Base-by-base conservation (phyloP, 2,888 invertebrate species). In the Acronicta alni region DNA sequence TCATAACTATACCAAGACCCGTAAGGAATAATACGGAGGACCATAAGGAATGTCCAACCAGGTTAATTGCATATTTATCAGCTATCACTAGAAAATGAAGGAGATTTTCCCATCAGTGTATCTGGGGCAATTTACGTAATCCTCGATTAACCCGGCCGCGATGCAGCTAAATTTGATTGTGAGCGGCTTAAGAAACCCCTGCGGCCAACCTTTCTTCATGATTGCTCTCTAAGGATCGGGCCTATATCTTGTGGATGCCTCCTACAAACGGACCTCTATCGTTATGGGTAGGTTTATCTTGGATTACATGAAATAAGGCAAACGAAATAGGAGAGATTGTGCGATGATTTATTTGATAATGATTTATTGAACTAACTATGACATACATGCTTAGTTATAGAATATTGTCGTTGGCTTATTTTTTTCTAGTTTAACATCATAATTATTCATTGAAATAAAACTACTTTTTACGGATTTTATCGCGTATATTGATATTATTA, bases 151-250 rank as follows among this genome's bases (percentile, higher is more conserved):
- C 85, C 79, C 80, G 65, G 73, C 75, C 70, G 82, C 77, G 84
- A 72, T 87, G 84, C 83, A 85, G 80, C 82, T 79, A 82, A 85
- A 87, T 87, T 86, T 85, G 85, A 87, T 86, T 86, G 84, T 81
- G 77, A 79, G 76, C 68, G 80, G 79, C 78, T 85, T 82, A 82
- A 81, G 85, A 80, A 81, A 78, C 72, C 80, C 83, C 79, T 67
- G 79, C 76, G 82, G 85, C 79, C 67, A 76, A 84, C 80, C 85
- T 83, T 86, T 86, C 84, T 82, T 81, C 74, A 72, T 82, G 81
- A 86, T 85, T 84, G 74, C 78, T 72, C 83, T 80, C 81, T 60
- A 56, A 78, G 80, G 80, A 73, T 53, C 59, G 53, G 67, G 65
- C 72, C 72, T 76, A 77, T 77, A 75, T 80, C 71, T 78, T 67